A percentile compares a stretch with the other conserved stretches of the same genome.
Evolutionary conservation across 2,797 vertebrate species (phyloP).

Genomic region (Remorina albescens): DNA sequence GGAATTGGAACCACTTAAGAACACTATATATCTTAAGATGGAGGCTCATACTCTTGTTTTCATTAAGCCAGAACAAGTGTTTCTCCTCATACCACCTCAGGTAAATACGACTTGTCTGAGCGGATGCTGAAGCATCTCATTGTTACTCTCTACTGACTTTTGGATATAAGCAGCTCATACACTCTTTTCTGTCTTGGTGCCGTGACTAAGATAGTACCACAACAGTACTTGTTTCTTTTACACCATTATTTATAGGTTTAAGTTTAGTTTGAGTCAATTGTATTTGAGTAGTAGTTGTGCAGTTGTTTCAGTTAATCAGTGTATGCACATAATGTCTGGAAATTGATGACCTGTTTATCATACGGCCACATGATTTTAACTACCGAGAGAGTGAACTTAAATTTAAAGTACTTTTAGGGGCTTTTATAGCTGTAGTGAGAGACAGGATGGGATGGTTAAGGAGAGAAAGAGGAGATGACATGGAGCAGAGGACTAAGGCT

Average conservation of each 20-base stretch:
- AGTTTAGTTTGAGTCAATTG: not conserved
- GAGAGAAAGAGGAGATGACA: too few relatives aligned
- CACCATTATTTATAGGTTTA: too few relatives aligned
- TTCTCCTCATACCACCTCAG: constrained; percentile 11
- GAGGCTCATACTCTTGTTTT: constrained; percentile 2
- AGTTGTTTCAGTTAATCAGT: too few relatives aligned
- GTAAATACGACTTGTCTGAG: constrained; percentile 16
- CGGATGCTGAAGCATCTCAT: not conserved
- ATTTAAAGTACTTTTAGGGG: too few relatives aligned
- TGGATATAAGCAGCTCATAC: not conserved
- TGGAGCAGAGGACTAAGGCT: too few relatives aligned
- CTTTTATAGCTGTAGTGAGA: too few relatives aligned
- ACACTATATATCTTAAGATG: constrained; percentile 6
- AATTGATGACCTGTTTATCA: not conserved
- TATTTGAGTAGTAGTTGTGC: too few relatives aligned
- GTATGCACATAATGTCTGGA: not conserved
- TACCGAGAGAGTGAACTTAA: too few relatives aligned
- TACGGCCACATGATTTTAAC: not conserved
- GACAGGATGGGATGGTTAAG: too few relatives aligned
- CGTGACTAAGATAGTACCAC: too few relatives aligned
- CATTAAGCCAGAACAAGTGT: not conserved
- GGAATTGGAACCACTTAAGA: constrained; percentile 25
- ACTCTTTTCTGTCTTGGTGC: not conserved
- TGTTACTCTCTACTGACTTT: not conserved
- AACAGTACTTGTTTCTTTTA: too few relatives aligned